phyloP scores from a whole-genome alignment of 2,888 invertebrate species.

The Acleris holmiana region DNA sequence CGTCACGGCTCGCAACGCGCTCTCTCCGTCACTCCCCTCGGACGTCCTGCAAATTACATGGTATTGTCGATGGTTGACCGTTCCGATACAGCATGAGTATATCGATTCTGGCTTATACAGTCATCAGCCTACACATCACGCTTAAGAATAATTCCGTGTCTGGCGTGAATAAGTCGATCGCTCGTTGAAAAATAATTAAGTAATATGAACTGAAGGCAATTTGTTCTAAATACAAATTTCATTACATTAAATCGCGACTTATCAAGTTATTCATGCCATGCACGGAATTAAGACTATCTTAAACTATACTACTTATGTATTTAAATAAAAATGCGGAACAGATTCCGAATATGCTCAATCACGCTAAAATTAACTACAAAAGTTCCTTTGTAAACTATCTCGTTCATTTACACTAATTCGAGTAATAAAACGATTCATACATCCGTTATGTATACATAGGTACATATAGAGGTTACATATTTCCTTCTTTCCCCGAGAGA shows the following conservation, averaged over 20 bases:
- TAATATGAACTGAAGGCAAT: too few relatives aligned
- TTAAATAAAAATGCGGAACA: conserved; percentile 15
- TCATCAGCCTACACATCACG: too few relatives aligned
- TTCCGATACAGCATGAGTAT: conserved; percentile 23
- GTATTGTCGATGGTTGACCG: conserved; percentile 12
- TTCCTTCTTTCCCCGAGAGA: conserved; percentile 52
- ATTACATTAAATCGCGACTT: too few relatives aligned
- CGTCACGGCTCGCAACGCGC: conserved; percentile 69
- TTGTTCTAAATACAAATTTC: too few relatives aligned
- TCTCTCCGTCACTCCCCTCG: conserved; percentile 67
- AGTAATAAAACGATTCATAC: conserved; percentile 12
- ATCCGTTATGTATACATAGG: conserved; percentile 39
- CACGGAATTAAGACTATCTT: too few relatives aligned
- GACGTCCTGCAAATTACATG: conserved; percentile 54
- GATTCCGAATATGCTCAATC: conserved; percentile 1
- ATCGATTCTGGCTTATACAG: conserved; percentile 7
- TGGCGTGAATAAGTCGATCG: too few relatives aligned
- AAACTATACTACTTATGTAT: too few relatives aligned
- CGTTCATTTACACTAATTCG: conserved; percentile 4
- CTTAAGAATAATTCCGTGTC: too few relatives aligned
- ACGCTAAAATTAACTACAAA: conserved; percentile 5
- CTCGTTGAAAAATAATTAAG: too few relatives aligned
- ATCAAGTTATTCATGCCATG: too few relatives aligned
- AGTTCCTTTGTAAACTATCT: conserved; percentile 4
- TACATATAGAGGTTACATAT: conserved; percentile 43